Percentiles rank a stretch among this genome's conserved stretches.
Conservation (phyloP, 2,888 invertebrate genomes). For the Patella ulyssiponensis region DNA sequence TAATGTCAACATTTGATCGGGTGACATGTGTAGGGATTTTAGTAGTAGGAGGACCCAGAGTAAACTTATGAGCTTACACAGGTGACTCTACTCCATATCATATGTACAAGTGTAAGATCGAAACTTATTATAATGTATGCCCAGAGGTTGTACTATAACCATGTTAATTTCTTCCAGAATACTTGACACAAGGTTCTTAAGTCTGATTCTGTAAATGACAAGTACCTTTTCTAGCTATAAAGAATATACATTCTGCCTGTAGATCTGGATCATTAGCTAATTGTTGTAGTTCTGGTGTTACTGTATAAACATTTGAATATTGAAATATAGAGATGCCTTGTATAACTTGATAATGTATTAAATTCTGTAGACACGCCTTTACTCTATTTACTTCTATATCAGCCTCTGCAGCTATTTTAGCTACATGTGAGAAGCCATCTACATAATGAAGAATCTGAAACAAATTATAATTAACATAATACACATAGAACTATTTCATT, state of each 20-base stretch:
- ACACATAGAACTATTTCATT: too few relatives aligned
- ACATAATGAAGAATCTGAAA: constrained; percentile 85
- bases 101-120: too few relatives aligned
- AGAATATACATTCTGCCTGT: constrained; percentile 82
- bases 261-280: constrained; percentile 79
- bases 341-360: constrained; percentile 77
- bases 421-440: constrained; percentile 92
- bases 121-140: too few relatives aligned
- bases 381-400: constrained; percentile 95
- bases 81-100: too few relatives aligned
- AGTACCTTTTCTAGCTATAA: constrained; percentile 81
- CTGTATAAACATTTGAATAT: constrained; percentile 89
- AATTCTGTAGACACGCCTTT: constrained; percentile 93
- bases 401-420: constrained; percentile 89
- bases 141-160: too few relatives aligned
- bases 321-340: constrained; percentile 72
- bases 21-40: too few relatives aligned
- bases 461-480: neutral
- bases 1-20: too few relatives aligned
- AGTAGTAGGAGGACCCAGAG: too few relatives aligned
- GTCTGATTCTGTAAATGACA: constrained; percentile 24
- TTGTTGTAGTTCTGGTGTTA: constrained; percentile 82
- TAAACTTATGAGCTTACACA: too few relatives aligned
- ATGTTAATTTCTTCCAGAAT: too few relatives aligned
- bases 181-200: too few relatives aligned